Evolutionary conservation across 2,797 vertebrate species (phyloP), one percentile per base, ranked within the genome.

Genomic region (Pseudotriccus pelzelni): DNA sequence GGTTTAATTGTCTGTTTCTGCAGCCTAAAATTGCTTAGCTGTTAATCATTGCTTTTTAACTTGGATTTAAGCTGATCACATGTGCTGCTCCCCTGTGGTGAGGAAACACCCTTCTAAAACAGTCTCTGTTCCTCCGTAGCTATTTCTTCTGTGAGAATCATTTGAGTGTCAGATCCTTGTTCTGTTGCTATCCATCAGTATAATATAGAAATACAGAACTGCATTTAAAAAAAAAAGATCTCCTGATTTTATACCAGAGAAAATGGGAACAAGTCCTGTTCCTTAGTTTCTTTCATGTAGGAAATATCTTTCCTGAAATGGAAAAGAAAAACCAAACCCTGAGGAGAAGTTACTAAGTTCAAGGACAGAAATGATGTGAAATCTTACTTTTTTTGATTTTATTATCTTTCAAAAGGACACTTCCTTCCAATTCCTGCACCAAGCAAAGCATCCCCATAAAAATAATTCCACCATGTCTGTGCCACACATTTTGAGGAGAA

Each of bases 81-180:
- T 46, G 3, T 52, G 5, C 53, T 60, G 5, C 7, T 2, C 13
- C n/a, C 5, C 22, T 36, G 0, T 46, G 14, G 36, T 46, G 24
- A 58, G 37, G 27, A 88, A 94, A 67, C 69, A 59, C 27, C 30
- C 56, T 63, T 72, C n/a, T 53, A 77, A 52, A 44, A 24, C 27
- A 64, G 21, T 34, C 30, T 72, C 53, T 83, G 22, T 44, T 77
- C 14, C 50, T 58, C 50, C 36, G 47, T 9, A 77, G 23, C 18
- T 59, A 28, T 78, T 87, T 80, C 49, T 91, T 72, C 66, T 37
- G 10, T 1, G 0, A 41, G 34, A 86, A 79, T 59, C 2, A 1
- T 66, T 82, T 69, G 16, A 58, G 24, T 49, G 24, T 79, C 59
- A 78, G 34, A 63, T 55, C 41, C 24, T 82, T 86, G 8, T 39